Evolutionary conservation across 1,140 invertebrate species (phyloP).

Genomic region (Lasioglossum albipes): DNA sequence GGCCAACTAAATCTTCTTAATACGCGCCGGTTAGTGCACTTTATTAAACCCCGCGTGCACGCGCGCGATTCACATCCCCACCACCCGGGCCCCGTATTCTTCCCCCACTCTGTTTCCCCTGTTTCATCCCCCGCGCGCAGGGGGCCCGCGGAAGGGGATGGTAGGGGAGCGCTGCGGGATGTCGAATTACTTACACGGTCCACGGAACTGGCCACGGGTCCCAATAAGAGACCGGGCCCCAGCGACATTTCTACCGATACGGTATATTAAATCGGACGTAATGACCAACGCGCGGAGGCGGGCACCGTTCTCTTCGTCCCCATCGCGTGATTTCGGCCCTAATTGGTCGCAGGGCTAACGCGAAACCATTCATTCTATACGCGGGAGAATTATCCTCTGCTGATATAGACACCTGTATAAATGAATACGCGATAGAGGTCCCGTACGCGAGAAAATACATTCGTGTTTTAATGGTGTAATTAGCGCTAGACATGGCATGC

Average conservation of each 20-base stretch:
- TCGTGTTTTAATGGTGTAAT: no score
- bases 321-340: neutral
- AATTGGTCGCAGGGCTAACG: neutral
- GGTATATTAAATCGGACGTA: constrained; percentile 45
- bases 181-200: constrained; percentile 45
- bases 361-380: neutral
- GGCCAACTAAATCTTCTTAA: constrained; percentile 75
- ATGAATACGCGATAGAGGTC: neutral
- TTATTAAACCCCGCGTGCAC: constrained; percentile 65
- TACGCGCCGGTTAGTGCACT: constrained; percentile 73
- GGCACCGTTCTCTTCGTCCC: neutral
- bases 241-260: constrained; percentile 37
- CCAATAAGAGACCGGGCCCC: constrained; percentile 50
- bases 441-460: no score
- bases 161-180: constrained; percentile 38
- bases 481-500: no score
- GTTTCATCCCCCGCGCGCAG: neutral
- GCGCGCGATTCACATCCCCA: constrained; percentile 29
- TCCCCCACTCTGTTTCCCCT: neutral
- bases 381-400: neutral
- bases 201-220: constrained; percentile 3
- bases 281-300: constrained; percentile 2
- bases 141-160: constrained; percentile 5
- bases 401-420: neutral
- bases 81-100: neutral